Conservation (phyloP, 2,797 vertebrate species). For the Erethizon dorsatum region DNA sequence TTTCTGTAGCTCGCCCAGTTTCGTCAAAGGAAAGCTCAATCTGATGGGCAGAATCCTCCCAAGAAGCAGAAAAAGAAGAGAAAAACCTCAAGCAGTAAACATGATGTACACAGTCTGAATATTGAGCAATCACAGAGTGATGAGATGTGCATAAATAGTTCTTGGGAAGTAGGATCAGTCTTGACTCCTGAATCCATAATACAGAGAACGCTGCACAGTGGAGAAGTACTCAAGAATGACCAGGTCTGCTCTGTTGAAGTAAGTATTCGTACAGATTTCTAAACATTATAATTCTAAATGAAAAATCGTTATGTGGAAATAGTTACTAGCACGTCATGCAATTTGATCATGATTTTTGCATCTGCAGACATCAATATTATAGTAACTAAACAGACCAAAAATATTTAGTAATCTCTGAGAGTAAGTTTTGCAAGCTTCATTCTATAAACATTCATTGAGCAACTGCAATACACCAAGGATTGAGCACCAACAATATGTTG, state of each 20-base stretch:
- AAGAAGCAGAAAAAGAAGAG: conserved; percentile 97
- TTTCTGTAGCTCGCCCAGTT: conserved; percentile 95
- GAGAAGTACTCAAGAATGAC: conserved; percentile 92
- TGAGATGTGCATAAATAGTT: conserved; percentile 86
- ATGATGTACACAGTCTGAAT: conserved; percentile 88
- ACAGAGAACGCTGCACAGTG: conserved; percentile 91
- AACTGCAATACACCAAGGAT: not conserved
- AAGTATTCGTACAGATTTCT: conserved; percentile 83
- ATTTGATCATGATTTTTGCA: not conserved
- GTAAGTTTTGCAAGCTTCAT: conserved; percentile 23
- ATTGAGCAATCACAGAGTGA: conserved; percentile 87
- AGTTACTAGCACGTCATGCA: not conserved
- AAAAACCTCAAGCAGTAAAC: conserved; percentile 90
- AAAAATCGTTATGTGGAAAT: not conserved
- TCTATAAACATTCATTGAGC: not conserved
- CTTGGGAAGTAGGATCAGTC: conserved; percentile 84
- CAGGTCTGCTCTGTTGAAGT: conserved; percentile 95
- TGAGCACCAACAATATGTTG: not conserved
- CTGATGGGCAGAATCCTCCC: conserved; percentile 92
- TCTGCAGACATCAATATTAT: not conserved
- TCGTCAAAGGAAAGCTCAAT: conserved; percentile 95
- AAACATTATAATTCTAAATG: not conserved
- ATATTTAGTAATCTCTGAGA: not conserved
- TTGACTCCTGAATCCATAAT: conserved; percentile 90
- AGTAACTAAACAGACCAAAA: not conserved